phyloP scores from a whole-genome alignment of 2,888 invertebrate genomes.

The Agapetus fuscipes region DNA sequence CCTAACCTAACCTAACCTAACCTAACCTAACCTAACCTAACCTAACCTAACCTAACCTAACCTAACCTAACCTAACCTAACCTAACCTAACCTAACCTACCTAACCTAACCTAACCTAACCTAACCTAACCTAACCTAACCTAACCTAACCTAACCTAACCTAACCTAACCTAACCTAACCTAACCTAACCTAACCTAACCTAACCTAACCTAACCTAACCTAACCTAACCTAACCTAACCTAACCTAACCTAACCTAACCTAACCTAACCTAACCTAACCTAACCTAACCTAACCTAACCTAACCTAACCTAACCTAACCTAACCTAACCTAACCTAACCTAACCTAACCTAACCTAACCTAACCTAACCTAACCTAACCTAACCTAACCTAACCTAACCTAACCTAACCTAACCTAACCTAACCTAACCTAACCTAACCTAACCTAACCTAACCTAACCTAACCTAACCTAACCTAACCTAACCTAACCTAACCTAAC shows the following conservation, averaged over 20 bases:
- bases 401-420: slow-evolving; percentile 21
- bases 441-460: slow-evolving; percentile 19
- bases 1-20: slow-evolving; percentile 8
- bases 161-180: slow-evolving; percentile 9
- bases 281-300: slow-evolving; percentile 5
- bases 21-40: slow-evolving; percentile 12
- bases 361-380: slow-evolving; percentile 15
- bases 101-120: not conserved
- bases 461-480: slow-evolving; percentile 21
- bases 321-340: slow-evolving; percentile 12
- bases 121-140: slow-evolving; percentile 2
- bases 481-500: slow-evolving; percentile 20
- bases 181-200: slow-evolving; percentile 12
- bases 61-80: slow-evolving; percentile 11
- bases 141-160: slow-evolving; percentile 6
- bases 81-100: slow-evolving; percentile 3
- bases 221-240: slow-evolving; percentile 2
- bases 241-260: not conserved
- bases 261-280: slow-evolving; percentile 3
- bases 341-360: slow-evolving; percentile 21
- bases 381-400: slow-evolving; percentile 20
- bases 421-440: slow-evolving; percentile 21
- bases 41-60: slow-evolving; percentile 9
- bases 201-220: slow-evolving; percentile 7
- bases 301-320: slow-evolving; percentile 12